Base-by-base conservation (phyloP, 2,888 invertebrate genomes). In the Acanthacorydalis orientalis region DNA sequence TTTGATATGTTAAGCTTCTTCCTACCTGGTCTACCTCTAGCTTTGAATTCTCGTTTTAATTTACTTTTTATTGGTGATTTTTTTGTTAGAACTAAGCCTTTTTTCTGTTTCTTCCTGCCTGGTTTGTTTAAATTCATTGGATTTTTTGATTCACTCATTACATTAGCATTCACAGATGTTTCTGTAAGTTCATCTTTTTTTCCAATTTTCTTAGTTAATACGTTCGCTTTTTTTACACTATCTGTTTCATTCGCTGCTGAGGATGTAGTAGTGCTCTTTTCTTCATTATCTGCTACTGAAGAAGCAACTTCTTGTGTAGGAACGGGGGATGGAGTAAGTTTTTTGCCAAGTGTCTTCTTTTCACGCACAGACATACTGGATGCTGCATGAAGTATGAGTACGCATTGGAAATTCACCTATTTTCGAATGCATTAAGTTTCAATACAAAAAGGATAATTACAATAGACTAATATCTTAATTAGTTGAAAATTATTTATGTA, bases 321-420 rank as follows among this genome's bases (percentile, higher is more conserved):
- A 45, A 58, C 51, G 46, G 60, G 57, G 12, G 60, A 59, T 49
- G 59, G 51, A 46, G 56, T 54, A 56, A 58, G 60, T 59, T 64
- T 64, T 57, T 61, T 64, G 50, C 23, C 47, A 47, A 59, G 55
- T 55, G 58, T 52, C 55, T 63, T 64, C 56, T 62, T 64, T 54
- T 64, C 63, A 53, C 64, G 64, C 59, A 62, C 63, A 60, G 67
- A 67, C 68, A 68, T 68, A 23, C 9, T 11, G 16, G n/a, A 14
- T 23, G 15, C 16, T 57, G 61, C 63, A 65, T 64, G 58, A 12
- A 9, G 41, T 10, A 32, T 40, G 34, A 35, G 32, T 40, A 39
- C 9, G n/a, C 46, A 46, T 46, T 46, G 46, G 34, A 16, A 40
- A n/a, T 35, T 31, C 14, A 38, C n/a, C 7, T 23, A 23, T 23